Percentiles rank a stretch among this genome's conserved stretches.
Conservation (phyloP, 2,888 invertebrate species). For the Carabus problematicus region DNA sequence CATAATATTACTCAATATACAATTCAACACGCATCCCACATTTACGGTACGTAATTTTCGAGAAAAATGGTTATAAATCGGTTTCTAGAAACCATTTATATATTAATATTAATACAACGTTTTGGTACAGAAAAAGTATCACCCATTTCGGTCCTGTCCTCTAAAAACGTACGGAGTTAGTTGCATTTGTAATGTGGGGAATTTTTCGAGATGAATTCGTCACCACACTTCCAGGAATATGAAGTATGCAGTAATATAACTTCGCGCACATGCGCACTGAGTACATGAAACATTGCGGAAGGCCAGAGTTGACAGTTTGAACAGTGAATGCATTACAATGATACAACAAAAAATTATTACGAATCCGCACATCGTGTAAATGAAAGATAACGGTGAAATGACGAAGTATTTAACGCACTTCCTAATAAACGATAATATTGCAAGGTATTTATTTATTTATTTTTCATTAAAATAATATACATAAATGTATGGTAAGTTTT, state of each 20-base stretch:
- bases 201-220: constrained; percentile 27
- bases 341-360: too few relatives aligned
- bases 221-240: constrained; percentile 22
- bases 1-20: constrained; percentile 24
- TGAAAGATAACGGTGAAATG: too few relatives aligned
- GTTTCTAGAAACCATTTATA: constrained; percentile 17
- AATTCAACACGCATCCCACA: constrained; percentile 30
- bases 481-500: too few relatives aligned
- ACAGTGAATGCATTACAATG: too few relatives aligned
- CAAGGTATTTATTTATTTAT: too few relatives aligned
- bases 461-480: too few relatives aligned
- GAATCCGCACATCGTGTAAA: too few relatives aligned
- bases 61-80: constrained; percentile 12
- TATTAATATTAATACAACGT: constrained; percentile 29
- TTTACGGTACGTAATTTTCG: constrained; percentile 25
- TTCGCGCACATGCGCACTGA: too few relatives aligned
- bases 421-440: too few relatives aligned
- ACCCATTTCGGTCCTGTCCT: constrained; percentile 29
- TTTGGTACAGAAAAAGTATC: constrained; percentile 26
- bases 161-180: neutral
- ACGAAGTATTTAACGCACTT: too few relatives aligned
- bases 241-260: neutral
- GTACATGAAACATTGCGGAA: too few relatives aligned
- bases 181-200: constrained; percentile 26
- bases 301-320: too few relatives aligned